Base-by-base conservation (phyloP, 1,140 invertebrate species). In the Lasioglossum albipes region DNA sequence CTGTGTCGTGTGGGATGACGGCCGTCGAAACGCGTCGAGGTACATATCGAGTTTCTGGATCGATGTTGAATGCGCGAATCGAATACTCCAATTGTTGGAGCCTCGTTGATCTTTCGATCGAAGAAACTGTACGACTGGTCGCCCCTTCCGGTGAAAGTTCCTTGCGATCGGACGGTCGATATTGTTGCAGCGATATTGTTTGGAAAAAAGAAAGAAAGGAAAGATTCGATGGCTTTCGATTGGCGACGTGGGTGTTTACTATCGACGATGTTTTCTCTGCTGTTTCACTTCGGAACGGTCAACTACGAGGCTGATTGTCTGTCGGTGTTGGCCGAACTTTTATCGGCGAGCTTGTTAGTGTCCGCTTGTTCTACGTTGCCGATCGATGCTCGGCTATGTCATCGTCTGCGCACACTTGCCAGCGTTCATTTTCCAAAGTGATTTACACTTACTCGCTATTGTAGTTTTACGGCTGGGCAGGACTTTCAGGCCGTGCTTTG, bases 71-170 rank as follows among this genome's bases (percentile, higher is more conserved):
- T 7, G 18, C 20, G 6, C 65, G 7, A 67, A 20, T 41, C 20
- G 20, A 45, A 41, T 67, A 59, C n/a, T 20, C n/a, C 41, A 67
- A 42, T 67, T 67, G 65, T 67, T 13, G 65, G 10, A 9, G 7
- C 2, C 65, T 67, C 36, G 65, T 67, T 22, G 65, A n/a, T 67
- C 36, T 67, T 41, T 67, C 42, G 42, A 67, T 42, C 65, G 18
- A n/a, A 12, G 65, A 41, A 67, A 67, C 45, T 22, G 7, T 0
- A 45, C 41, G 16, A 31, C 64, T 4, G 31, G 4, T 16, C 36
- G 64, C 7, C 18, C 22, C 41, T 41, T 67, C 41, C 41, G 41
- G 65, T 67, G 65, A 67, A 67, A 67, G 65, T 67, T 67, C n/a
- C 41, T 12, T 67, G 45, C 41, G 65, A 22, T 12, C 13, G 22